Base-by-base conservation (phyloP, 2,113 vertebrate genomes). In the Rhinoptilus africanus region DNA sequence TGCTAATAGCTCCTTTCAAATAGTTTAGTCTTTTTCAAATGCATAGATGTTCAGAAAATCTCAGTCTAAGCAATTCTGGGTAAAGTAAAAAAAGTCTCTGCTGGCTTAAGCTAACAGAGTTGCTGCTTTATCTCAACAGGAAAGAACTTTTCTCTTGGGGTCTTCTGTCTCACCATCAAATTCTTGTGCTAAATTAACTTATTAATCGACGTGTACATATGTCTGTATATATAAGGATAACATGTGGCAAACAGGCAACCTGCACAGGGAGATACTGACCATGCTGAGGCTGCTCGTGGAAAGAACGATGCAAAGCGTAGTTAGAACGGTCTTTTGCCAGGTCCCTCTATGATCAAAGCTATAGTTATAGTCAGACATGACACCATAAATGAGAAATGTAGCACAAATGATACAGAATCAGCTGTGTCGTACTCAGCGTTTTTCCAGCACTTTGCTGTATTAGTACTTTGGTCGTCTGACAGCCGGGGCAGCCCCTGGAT, bases 1-100 rank as follows among this genome's bases (percentile, higher is more conserved):
- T 96, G 96, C 69, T 97, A 97, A 98, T 92, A 97, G 96, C 84
- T 86, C 92, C 85, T 93, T 95, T 97, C 94, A 97, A 94, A 97
- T 90, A 96, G 93, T 97, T 98, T 87, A 93, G 93, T 87, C 85
- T 86, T 94, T 95, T 95, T 89, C 34, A 20, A 87, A 96, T 91
- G 81, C 77, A 19, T 90, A 92, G 87, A 97, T 81, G 76, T 96
- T 97, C 72, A 92, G 85, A 95, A 97, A 97, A 92, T 74, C 67
- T 93, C 81, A 85, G 91, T 95, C 62, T 96, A 93, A 94, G 93
- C 94, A 96, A 83, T 81, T 95, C 83, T 89, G 88, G 48, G 72
- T 84, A 93, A 92, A 2, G 2, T 80, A 32, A 88, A 85, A 90
- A 32, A 91, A 62, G 30, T 62, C 68, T 80, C 39, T 48, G 14